These are phyloP conservation scores for Orcinus orca DNA, from an alignment of 2,113 vertebrate species.

Conservation along the genomic window DNA sequence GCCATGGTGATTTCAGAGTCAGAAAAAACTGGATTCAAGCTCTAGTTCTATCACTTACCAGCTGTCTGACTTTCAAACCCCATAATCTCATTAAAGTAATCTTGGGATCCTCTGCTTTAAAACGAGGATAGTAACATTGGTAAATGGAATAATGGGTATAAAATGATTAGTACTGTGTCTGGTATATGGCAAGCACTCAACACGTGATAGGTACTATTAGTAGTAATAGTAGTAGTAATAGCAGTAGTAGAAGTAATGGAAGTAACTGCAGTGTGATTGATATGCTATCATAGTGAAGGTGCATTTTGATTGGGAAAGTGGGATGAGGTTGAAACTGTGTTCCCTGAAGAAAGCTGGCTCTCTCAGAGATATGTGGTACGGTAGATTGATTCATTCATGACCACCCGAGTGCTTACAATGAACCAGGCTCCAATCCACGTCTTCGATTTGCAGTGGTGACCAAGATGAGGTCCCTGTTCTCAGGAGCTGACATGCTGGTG, in stretches of 20 bases:
- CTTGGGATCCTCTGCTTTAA: not conserved
- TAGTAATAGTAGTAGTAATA: not conserved
- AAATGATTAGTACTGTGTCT: not conserved
- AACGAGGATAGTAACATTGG: not conserved
- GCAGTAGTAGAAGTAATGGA: not conserved
- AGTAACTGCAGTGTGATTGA: not conserved
- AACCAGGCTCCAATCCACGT: not conserved
- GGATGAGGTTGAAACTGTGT: not conserved
- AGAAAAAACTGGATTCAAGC: not conserved
- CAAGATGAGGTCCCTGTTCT: not conserved
- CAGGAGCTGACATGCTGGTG: not conserved
- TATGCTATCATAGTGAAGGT: not conserved
- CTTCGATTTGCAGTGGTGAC: not conserved
- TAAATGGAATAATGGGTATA: not conserved
- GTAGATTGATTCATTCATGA: not conserved
- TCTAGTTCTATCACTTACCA: not conserved
- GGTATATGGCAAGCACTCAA: not conserved
- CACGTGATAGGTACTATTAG: not conserved
- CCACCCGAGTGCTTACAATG: not conserved
- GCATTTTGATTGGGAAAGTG: not conserved
- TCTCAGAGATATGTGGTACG: accelerated
- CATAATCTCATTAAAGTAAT: not conserved
- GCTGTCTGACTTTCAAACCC: not conserved
- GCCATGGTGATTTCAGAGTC: not conserved
- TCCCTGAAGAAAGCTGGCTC: not conserved